These are phyloP conservation scores for Drosophila macrospina DNA, from an alignment of 2,888 invertebrate species.

Conservation along the genomic window DNA sequence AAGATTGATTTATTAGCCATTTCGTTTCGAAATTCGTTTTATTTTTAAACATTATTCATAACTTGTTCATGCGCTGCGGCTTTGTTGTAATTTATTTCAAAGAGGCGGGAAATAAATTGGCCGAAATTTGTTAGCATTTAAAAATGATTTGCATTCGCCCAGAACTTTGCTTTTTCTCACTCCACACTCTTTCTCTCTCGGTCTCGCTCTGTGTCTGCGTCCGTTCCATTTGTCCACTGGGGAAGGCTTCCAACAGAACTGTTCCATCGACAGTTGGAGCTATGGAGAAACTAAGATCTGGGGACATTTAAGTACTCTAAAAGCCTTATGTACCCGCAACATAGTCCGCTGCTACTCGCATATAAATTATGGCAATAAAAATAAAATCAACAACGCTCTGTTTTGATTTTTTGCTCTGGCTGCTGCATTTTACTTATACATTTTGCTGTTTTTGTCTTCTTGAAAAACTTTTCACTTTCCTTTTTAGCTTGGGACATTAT, in stretches of 20 bases:
- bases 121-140: conserved; percentile 80
- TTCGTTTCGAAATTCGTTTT: conserved; percentile 51
- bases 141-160: conserved; percentile 73
- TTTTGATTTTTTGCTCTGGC: conserved; percentile 19
- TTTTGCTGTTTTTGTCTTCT: conserved; percentile 31
- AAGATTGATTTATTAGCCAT: conserved; percentile 77
- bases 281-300: conserved; percentile 17
- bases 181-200: background rate
- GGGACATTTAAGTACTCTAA: conserved; percentile 59
- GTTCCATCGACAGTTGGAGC: conserved; percentile 14
- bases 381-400: conserved; percentile 65
- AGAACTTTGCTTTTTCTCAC: conserved; percentile 9
- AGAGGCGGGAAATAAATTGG: conserved; percentile 68
- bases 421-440: conserved; percentile 41
- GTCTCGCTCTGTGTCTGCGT: background rate
- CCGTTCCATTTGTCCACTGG: conserved; percentile 44
- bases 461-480: conserved; percentile 67
- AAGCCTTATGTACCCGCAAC: conserved; percentile 52
- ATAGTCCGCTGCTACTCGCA: conserved; percentile 11
- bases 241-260: conserved; percentile 25
- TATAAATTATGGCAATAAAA: conserved; percentile 76
- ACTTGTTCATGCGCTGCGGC: conserved; percentile 63
- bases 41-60: conserved; percentile 74
- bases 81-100: conserved; percentile 73
- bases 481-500: conserved; percentile 68